Conservation (phyloP, 2,888 invertebrate genomes). For the Agrilus mali region DNA sequence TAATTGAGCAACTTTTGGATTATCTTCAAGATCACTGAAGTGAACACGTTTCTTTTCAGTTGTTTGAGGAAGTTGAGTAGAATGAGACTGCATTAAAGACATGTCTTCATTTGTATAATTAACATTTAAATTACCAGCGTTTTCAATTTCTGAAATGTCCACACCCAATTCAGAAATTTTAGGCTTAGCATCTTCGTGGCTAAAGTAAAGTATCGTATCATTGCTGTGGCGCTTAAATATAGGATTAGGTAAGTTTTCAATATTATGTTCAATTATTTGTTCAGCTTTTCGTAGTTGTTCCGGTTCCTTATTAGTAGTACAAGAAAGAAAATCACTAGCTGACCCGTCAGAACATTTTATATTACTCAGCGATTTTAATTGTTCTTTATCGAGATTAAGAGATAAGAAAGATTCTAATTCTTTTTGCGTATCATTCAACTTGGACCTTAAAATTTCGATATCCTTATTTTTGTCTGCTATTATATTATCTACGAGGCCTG, state of each 20-base stretch:
- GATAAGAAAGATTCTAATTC: constrained; percentile 41
- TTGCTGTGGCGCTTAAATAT: constrained; percentile 36
- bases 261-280: constrained; percentile 13
- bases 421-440: constrained; percentile 41
- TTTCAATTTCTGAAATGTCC: constrained; percentile 28
- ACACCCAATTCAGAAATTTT: constrained; percentile 9
- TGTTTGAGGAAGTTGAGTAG: constrained; percentile 23
- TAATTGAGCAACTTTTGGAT: constrained; percentile 44
- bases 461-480: constrained; percentile 58
- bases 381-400: constrained; percentile 45
- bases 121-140: constrained; percentile 13
- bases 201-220: constrained; percentile 30
- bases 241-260: constrained; percentile 6
- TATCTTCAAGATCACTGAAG: constrained; percentile 44
- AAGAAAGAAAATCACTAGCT: constrained; percentile 58
- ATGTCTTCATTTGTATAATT: constrained; percentile 10
- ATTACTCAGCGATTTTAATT: constrained; percentile 34
- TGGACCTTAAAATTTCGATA: constrained; percentile 46
- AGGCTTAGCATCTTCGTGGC: too few species aligned
- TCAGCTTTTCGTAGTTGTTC: constrained; percentile 35
- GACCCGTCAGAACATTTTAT: constrained; percentile 54
- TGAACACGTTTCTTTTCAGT: constrained; percentile 27
- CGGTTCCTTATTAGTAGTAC: constrained; percentile 59
- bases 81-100: constrained; percentile 21
- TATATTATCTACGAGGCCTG: constrained; percentile 44